These are phyloP conservation scores for Menidia beryllina DNA, from an alignment of 2,113 vertebrate genomes.

Conservation along the genomic window DNA sequence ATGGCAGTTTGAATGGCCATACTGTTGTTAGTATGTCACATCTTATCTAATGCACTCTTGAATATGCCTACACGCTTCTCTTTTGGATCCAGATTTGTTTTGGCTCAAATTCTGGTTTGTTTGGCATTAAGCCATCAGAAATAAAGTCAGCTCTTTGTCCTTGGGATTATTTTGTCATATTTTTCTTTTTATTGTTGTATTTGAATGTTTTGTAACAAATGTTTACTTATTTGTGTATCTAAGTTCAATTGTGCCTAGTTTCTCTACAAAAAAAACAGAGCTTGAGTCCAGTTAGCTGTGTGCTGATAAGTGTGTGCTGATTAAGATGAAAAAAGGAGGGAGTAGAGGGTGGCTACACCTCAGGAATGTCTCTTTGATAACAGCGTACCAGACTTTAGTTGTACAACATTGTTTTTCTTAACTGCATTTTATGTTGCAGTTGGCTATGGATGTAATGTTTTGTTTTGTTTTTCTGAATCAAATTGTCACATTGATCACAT, in stretches of 20 bases:
- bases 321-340: constrained; percentile 35
- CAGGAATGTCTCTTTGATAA: constrained; percentile 65
- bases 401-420: constrained; percentile 42
- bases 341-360: constrained; percentile 50
- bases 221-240: not conserved
- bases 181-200: too few relatives aligned
- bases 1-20: constrained; percentile 26
- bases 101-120: not conserved
- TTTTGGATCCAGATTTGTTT: not conserved
- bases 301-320: constrained; percentile 57
- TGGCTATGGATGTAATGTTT: constrained; percentile 19
- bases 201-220: constrained; percentile 26
- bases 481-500: constrained; percentile 13
- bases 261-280: constrained; percentile 52
- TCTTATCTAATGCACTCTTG: constrained; percentile 18
- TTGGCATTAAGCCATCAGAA: constrained; percentile 23
- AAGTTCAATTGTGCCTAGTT: constrained; percentile 2
- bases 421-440: constrained; percentile 19
- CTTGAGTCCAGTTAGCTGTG: constrained; percentile 63
- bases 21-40: constrained; percentile 44
- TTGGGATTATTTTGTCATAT: constrained; percentile 19
- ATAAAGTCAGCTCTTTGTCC: constrained; percentile 31
- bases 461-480: constrained; percentile 1
- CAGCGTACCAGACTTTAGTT: constrained; percentile 34
- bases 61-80: not conserved